Evolutionary conservation across 2,113 vertebrate species (phyloP), one percentile per base, ranked within the genome.

Genomic region (Oreotrochilus melanogaster): DNA sequence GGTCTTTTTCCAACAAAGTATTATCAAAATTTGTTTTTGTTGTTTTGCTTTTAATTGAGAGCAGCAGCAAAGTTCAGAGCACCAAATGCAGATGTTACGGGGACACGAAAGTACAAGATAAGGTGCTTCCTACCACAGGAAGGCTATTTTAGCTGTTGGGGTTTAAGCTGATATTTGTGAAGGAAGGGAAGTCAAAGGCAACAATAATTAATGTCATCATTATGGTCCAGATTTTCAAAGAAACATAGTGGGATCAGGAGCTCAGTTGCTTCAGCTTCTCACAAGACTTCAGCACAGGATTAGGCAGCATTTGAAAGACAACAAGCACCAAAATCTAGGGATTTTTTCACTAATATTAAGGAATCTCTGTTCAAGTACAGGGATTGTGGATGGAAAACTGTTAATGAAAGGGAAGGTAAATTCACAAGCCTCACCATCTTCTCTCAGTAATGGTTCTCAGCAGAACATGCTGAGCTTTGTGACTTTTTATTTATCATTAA

Each of bases 111-210:
- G 93, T 96, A 96, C 94, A 94, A 96, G 96, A 97, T 97, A 97
- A 97, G 93, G 94, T 94, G 85, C 78, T 97, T 97, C 97, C 97
- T 97, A 96, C 90, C 88, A 89, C 96, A 96, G 96, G 94, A 97
- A 97, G 31, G 75, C 92, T 94, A 94, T 95, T 96, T 94, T 97
- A 94, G 85, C 93, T 47, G 73, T 78, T 82, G 78, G 85, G 1
- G 62, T 96, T 94, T 91, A 69, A 87, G 78, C 92, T 95, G 96
- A 90, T 95, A 93, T 88, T 96, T 95, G 30, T 1, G 1, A 93
- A 94, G 92, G 96, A 97, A 97, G 95, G 96, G 61, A 94, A 96
- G 94, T 96, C 96, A 97, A 93, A 94, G 80, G 94, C 91, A 93
- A 86, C 79, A 62, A 92, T 93, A 94, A 96, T 96, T 96, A 94